Base-by-base conservation (phyloP, 2,113 vertebrate genomes). In the Daubentonia madagascariensis region DNA sequence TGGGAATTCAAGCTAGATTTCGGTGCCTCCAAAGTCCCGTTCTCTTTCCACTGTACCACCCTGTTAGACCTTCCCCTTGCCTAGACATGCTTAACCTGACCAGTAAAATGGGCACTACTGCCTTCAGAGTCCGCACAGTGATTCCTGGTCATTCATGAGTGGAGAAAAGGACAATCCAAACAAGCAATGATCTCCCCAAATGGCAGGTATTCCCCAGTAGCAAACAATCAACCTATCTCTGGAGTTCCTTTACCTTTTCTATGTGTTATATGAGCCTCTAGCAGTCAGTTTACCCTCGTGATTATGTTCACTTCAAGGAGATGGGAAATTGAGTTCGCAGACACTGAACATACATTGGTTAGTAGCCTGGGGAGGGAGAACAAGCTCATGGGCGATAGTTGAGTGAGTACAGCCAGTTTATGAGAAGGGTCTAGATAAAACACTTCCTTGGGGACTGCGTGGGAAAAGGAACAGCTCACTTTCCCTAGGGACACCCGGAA, bases 301-400 rank as follows among this genome's bases (percentile, higher is more conserved):
- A 80, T 87, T 91, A 63, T 80, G 32, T 91, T 97, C 85, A 93
- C 73, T 65, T 78, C 40, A 88, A 72, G 32, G 72, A 96, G 40
- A 28, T 96, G 79, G 35, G 61, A 93, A 80, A 68, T 3, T 63
- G 68, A 84, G 81, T 89, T 92, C 16, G 32, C 16, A 85, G 20
- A n/a, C 67, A 68, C 35, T 76, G 30, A 85, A 16, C 30, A 91
- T 85, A 94, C 12, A 54, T 89, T 61, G 25, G 28, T 76, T 32
- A 54, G 43, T 73, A 61, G 28, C n/a, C 1, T 63, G 3, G 40
- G 28, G 45, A 92, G 7, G n/a, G 28, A 91, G 40, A 91, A 91
- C 22, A 94, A 81, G 23, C 18, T 43, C 48, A 52, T 76, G 50
- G 11, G 32, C 75, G 92, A 43, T 79, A 70, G 57, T n/a, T 76